Evolutionary conservation across 2,113 vertebrate species (phyloP).

Genomic region (Centrocercus urophasianus): DNA sequence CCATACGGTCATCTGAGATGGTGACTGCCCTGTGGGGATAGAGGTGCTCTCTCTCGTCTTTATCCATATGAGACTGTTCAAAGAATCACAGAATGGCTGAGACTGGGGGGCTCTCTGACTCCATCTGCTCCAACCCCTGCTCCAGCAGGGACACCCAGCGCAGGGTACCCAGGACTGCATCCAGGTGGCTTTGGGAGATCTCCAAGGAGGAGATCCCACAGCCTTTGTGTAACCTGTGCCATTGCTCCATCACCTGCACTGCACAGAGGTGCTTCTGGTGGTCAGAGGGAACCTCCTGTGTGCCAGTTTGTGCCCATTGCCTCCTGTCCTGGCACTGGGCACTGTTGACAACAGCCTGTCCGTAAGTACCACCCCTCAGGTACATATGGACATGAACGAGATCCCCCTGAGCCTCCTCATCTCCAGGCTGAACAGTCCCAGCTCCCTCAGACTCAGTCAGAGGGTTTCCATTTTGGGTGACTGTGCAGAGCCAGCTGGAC

Average conservation of each 20-base stretch:
- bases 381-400: not conserved
- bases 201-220: not conserved
- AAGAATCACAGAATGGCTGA: not conserved
- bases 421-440: not conserved
- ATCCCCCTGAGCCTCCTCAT: not conserved
- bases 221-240: no score
- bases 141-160: no score
- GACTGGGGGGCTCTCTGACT: not conserved
- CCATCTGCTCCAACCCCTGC: not conserved
- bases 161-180: not conserved
- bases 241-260: no score
- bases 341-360: not conserved
- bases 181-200: not conserved
- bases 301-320: no score
- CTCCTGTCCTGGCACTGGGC: not conserved
- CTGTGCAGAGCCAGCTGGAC: no score
- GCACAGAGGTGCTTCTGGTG: no score
- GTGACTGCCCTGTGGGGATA: not conserved
- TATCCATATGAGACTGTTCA: not conserved
- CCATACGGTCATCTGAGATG: not conserved
- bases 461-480: no score
- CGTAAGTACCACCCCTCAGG: no score
- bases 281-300: no score
- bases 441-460: not conserved
- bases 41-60: not conserved